Percentiles rank a stretch among this genome's conserved stretches.
phyloP scores from a whole-genome alignment of 2,113 vertebrate genomes.

The Heliornis fulica region DNA sequence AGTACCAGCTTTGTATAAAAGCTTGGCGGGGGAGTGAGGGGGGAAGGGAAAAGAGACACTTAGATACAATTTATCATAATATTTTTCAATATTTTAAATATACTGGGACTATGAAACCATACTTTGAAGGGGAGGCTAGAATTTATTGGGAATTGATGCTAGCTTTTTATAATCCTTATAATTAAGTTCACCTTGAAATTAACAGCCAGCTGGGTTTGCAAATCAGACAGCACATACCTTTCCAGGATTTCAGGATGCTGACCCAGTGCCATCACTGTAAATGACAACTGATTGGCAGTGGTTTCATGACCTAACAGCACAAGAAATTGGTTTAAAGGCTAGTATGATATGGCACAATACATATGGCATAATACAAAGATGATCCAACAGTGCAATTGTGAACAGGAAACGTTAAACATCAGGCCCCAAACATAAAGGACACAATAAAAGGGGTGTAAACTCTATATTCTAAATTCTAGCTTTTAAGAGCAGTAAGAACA shows the following conservation, averaged over 20 bases:
- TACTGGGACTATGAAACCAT: neutral
- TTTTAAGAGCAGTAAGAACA: neutral
- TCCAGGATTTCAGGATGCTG: conserved; percentile 85
- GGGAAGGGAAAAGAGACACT: neutral
- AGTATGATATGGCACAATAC: neutral
- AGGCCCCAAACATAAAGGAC: neutral
- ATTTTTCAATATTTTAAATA: neutral
- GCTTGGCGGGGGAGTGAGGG: no score
- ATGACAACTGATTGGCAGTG: conserved; percentile 85
- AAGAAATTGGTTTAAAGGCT: neutral
- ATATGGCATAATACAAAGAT: neutral
- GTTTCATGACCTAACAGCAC: conserved; percentile 86
- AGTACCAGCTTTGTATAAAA: neutral
- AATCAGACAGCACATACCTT: conserved; percentile 58
- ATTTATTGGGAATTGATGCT: neutral
- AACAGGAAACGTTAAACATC: neutral
- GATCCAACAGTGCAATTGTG: neutral
- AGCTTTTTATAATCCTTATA: neutral
- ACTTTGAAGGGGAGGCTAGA: neutral
- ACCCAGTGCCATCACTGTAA: conserved; percentile 86
- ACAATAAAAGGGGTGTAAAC: neutral
- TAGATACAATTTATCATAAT: neutral
- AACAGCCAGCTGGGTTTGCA: neutral
- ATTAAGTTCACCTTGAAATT: neutral
- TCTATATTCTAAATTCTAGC: fast-evolving